A percentile compares a stretch with the other conserved stretches of the same genome.
phyloP scores from a whole-genome alignment of 53 echinoderm and acorn worm genomes.

The Zoroaster sp. region DNA sequence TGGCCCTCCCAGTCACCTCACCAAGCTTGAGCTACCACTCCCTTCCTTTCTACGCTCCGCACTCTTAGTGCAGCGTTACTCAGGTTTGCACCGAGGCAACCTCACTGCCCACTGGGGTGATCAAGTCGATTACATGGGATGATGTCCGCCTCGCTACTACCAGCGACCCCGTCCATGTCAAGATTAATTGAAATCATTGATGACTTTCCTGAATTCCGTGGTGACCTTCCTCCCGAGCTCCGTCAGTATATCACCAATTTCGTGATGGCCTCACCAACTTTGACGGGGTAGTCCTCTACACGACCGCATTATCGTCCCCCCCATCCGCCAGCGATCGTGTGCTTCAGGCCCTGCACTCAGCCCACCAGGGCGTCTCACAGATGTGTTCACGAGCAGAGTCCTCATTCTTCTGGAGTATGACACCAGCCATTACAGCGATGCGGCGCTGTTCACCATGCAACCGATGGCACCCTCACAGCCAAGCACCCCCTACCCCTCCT shows the following conservation, averaged over 20 bases:
- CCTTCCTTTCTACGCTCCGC: neutral
- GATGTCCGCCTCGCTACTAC: neutral
- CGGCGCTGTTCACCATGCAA: constrained; percentile 23
- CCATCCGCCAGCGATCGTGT: too few species aligned
- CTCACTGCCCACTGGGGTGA: neutral
- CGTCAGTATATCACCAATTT: constrained; percentile 37
- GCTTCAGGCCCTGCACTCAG: too few species aligned
- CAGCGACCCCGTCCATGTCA: neutral
- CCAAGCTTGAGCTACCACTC: neutral
- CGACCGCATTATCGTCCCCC: too few species aligned
- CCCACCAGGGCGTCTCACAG: constrained; percentile 62
- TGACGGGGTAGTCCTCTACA: too few species aligned
- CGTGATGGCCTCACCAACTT: too few species aligned
- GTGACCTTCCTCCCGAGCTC: constrained; percentile 37
- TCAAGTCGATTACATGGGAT: neutral
- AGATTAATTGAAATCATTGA: neutral
- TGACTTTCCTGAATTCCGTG: constrained; percentile 49
- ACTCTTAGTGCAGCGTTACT: neutral
- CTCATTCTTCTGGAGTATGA: constrained; percentile 69
- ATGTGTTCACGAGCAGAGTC: constrained; percentile 66
- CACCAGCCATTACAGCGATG: constrained; percentile 17
- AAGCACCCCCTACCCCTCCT: too few species aligned
- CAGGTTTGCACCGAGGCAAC: too few species aligned
- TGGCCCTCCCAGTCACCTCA: neutral
- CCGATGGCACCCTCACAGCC: constrained; percentile 4